A percentile compares a stretch with the other conserved stretches of the same genome.
Conservation (phyloP, 2,888 invertebrate species). For the Zeuzera pyrina region DNA sequence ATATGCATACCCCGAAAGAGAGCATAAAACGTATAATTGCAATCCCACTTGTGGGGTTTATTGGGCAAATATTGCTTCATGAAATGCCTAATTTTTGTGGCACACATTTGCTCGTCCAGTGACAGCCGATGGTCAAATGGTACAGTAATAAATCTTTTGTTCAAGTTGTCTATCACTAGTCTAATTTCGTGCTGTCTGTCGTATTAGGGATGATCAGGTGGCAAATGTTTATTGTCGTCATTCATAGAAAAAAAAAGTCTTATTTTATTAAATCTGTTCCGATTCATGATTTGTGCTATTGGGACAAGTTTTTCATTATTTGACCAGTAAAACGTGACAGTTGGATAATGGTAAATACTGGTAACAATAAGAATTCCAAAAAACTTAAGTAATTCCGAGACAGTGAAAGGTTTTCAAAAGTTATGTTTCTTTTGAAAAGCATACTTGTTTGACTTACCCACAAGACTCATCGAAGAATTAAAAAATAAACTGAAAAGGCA, state of each 20-base stretch:
- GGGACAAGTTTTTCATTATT: conserved; percentile 13
- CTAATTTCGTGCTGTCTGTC: conserved; percentile 23
- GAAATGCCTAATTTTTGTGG: conserved; percentile 28
- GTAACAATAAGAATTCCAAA: background rate
- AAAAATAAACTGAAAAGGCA: too few species aligned
- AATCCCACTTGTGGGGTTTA: conserved; percentile 20
- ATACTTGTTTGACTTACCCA: too few species aligned
- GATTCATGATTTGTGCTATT: conserved; percentile 15
- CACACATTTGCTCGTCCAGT: conserved; percentile 24
- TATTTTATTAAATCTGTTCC: conserved; percentile 22
- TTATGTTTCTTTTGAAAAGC: background rate
- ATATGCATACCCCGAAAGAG: too few species aligned
- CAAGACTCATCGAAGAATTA: too few species aligned
- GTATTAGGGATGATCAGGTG: conserved; percentile 19
- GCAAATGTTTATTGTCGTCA: conserved; percentile 20
- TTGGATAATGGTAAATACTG: background rate
- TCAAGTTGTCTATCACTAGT: conserved; percentile 23
- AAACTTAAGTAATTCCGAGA: background rate
- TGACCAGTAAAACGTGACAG: conserved; percentile 17
- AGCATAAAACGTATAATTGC: too few species aligned
- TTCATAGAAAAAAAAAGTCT: conserved; percentile 23
- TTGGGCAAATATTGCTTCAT: conserved; percentile 21
- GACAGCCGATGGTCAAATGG: conserved; percentile 25
- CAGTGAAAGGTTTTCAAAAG: background rate
- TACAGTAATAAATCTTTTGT: conserved; percentile 23